Base-by-base conservation (phyloP, 2,797 vertebrate species). In the Todus mexicanus region DNA sequence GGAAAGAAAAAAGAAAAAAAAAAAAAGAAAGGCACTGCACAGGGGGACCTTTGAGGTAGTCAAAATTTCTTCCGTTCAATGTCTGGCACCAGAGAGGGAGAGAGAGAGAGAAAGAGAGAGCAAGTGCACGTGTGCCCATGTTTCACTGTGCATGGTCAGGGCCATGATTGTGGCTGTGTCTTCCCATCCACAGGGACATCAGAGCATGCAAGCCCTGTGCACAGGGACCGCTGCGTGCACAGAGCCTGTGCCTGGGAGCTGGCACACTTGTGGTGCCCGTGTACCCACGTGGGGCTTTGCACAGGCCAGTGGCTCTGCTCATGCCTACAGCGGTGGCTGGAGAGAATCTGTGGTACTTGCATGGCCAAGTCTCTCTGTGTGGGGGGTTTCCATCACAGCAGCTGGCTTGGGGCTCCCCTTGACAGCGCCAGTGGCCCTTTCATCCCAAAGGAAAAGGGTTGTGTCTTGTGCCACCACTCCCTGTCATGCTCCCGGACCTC, bases 11-110 rank as follows among this genome's bases (percentile, higher is more conserved):
- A 20, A 7, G 10, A 18, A 18, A 31, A 31, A 3, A 11, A 37
- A 14, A 21, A 65, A 69, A 84, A 92, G 87, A 90, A 92, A 96
- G 94, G 84, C 84, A 89, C 89, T 89, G 94, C 86, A 93, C 82
- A 91, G 93, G 90, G 93, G 82, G 45, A 91, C 59, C 70, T 93
- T 93, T 98, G 97, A 97, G 97, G 97, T 98, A 97, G 97, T 89
- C 48, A 19, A 83, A 50, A 15, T 12, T 48, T 56, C 80, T 61
- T 79, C 87, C 87, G 94, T 97, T 87, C 83, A 29, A 56, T 90
- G 40, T 51, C 93, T 92, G 95, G 78, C 92, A 91, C 65, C 37
- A 33, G 78, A 60, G 65, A 68, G 48, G 5, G 70, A 9, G 76
- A 48, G 86, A 42, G 77, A 15, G 82, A 56, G 69, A 10, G 78